Percentiles rank a stretch among this genome's conserved stretches.
Conservation (phyloP, 2,797 vertebrate species). For the Alectoris magna region DNA sequence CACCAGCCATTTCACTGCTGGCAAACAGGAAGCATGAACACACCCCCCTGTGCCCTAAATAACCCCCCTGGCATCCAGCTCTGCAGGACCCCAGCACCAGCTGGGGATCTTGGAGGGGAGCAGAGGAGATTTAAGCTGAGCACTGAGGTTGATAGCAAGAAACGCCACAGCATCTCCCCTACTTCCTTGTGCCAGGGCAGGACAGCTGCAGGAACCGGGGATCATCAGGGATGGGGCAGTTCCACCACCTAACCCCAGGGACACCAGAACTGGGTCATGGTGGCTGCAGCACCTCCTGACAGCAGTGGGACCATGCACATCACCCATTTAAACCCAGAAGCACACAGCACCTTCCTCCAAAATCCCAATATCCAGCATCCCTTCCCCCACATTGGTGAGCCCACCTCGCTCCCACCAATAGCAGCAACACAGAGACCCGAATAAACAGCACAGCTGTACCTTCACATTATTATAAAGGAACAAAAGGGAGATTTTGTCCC, state of each 20-base stretch:
- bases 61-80: neutral
- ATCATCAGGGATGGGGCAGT: neutral
- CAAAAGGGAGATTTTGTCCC: neutral
- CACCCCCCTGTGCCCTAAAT: rapidly evolving
- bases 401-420: neutral
- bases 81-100: neutral
- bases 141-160: neutral
- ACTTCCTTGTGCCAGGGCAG: neutral
- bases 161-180: neutral
- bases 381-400: neutral
- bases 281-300: neutral
- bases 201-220: neutral
- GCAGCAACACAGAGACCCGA: neutral
- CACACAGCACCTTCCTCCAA: neutral
- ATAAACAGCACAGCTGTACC: neutral
- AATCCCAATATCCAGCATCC: neutral
- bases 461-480: neutral
- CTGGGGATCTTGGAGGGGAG: rapidly evolving
- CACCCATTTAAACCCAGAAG: neutral
- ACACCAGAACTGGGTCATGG: neutral
- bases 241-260: neutral
- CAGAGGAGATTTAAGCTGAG: neutral
- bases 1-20: neutral
- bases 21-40: neutral
- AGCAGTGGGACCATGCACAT: neutral